Base-by-base conservation (phyloP, 1,140 invertebrate species). In the Cyphomyrmex costatus region DNA sequence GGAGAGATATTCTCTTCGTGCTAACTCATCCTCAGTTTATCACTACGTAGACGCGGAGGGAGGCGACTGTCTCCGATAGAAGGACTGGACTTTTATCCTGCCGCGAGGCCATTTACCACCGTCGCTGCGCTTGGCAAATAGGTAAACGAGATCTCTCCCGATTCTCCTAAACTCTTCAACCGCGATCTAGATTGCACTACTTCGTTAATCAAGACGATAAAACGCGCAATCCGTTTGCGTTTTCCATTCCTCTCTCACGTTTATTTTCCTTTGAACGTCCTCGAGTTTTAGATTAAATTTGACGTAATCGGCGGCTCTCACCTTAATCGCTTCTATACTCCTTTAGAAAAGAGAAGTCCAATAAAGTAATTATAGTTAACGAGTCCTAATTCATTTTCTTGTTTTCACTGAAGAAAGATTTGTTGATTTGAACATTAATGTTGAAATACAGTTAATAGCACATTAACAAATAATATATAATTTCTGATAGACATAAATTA, bases 21-120 rank as follows among this genome's bases (percentile, higher is more conserved):
- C 82, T 65, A 89, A 86, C 88, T 78, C 82, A 78, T 78, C 84
- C 87, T 46, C 53, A 70, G 77, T 89, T 89, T 83, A 83, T 83
- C 74, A 74, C 60, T 56, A n/a, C 21, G 63, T 49, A 68, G 74
- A 61, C 27, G 33, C 24, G 46, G 60, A 4, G 65, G 24, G 16
- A 30, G 33, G 27, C 76, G 42, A 73, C 74, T 85, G 73, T 86
- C 87, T 74, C 73, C 88, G 87, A 88, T 76, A 76, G 65, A 88
- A 88, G 83, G 83, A 74, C 80, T 74, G 51, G 80, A 85, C 84
- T 77, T 84, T 78, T 78, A 85, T 79, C 80, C 66, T 73, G 24
- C 79, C 79, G 21, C 36, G 63, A 33, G 36, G 61, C 78, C 78
- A 88, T 82, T 88, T 87, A 88, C 87, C 78, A 71, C 73, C 76